These are phyloP conservation scores for Characodon lateralis DNA, from an alignment of 2,797 vertebrate genomes.

Conservation along the genomic window DNA sequence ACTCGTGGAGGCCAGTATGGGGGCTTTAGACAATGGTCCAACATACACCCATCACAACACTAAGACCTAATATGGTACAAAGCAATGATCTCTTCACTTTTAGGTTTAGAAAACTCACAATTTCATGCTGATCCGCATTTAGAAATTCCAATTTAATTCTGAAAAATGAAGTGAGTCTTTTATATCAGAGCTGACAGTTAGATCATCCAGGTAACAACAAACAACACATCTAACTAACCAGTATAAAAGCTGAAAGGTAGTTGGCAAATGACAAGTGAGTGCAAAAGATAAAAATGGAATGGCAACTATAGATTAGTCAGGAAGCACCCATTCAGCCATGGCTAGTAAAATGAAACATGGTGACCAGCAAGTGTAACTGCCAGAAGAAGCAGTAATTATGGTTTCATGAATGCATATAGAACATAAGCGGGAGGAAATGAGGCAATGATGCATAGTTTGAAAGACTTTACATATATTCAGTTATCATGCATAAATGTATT, in stretches of 20 bases:
- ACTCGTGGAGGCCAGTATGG: neutral
- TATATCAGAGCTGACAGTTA: neutral
- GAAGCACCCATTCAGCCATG: neutral
- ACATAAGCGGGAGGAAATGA: neutral
- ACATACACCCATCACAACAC: neutral
- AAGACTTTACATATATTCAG: neutral
- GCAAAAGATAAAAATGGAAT: neutral
- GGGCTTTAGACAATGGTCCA: conserved; percentile 14
- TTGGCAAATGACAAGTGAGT: neutral
- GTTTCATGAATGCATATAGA: neutral
- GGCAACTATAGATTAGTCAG: neutral
- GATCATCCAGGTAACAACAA: neutral
- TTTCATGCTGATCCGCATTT: neutral
- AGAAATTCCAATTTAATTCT: neutral
- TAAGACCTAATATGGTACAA: too few relatives aligned
- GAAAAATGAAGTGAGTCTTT: neutral
- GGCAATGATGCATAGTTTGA: neutral
- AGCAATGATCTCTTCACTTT: neutral
- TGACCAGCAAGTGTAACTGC: neutral
- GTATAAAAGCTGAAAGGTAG: neutral
- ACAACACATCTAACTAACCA: neutral
- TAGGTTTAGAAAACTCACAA: neutral
- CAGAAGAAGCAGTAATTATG: conserved; percentile 3
- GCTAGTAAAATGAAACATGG: neutral
- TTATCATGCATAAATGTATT: neutral